A percentile compares a stretch with the other conserved stretches of the same genome.
phyloP scores from a whole-genome alignment of 2,888 invertebrate genomes.

The Netelia inedita region DNA sequence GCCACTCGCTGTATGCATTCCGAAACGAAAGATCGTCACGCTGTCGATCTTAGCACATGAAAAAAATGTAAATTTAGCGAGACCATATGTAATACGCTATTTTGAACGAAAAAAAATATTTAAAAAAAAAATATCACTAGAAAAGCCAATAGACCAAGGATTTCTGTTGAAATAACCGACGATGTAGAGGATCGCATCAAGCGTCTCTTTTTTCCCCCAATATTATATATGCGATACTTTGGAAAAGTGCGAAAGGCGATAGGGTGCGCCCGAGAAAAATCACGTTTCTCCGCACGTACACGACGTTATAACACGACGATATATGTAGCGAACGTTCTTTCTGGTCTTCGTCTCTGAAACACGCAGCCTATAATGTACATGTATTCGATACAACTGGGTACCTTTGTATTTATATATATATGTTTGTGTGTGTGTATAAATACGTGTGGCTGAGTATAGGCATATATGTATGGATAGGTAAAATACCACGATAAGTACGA shows the following conservation, averaged over 20 bases:
- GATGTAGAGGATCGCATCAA: conserved; percentile 57
- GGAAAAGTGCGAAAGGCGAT: conserved; percentile 40
- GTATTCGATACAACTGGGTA: conserved; percentile 19
- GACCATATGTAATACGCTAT: neutral
- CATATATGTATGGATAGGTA: conserved; percentile 33
- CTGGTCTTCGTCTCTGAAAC: conserved; percentile 29
- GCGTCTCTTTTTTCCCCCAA: conserved; percentile 10
- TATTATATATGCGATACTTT: conserved; percentile 36
- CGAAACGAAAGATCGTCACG: conserved; percentile 2
- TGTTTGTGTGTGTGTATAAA: neutral
- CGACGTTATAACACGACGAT: conserved; percentile 14
- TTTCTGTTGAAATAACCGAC: neutral
- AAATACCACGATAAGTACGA: conserved; percentile 58
- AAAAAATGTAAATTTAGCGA: neutral
- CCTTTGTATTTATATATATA: conserved; percentile 19
- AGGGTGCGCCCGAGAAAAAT: conserved; percentile 72
- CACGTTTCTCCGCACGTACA: conserved; percentile 62
- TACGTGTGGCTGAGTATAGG: no score
- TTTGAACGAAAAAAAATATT: neutral
- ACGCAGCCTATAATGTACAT: conserved; percentile 23
- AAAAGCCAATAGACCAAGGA: neutral
- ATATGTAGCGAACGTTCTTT: conserved; percentile 13
- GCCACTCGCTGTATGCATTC: conserved; percentile 20
- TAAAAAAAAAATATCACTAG: neutral
- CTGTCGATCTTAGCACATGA: conserved; percentile 7